phyloP scores from a whole-genome alignment of 2,888 invertebrate species.

The Ashinkailepas kermadecensis region DNA sequence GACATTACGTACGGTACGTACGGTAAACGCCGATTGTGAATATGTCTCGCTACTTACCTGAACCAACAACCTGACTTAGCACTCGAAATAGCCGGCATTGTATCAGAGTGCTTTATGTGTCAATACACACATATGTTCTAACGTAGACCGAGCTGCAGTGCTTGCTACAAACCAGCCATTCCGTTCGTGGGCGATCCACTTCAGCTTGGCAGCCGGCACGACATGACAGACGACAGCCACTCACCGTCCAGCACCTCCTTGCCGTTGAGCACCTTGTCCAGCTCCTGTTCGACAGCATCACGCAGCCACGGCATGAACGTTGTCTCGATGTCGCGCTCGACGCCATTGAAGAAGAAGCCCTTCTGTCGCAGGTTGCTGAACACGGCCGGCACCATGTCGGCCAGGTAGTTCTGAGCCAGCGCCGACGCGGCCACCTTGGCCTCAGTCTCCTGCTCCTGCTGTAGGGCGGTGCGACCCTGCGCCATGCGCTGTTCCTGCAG shows the following conservation, averaged over 20 bases:
- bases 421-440: slow-evolving; percentile 73
- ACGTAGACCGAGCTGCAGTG: no score
- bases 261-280: slow-evolving; percentile 71
- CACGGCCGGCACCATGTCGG: slow-evolving; percentile 74
- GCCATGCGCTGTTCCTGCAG: slow-evolving; percentile 58
- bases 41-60: no score
- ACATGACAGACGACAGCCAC: not conserved
- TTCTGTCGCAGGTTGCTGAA: slow-evolving; percentile 69
- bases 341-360: slow-evolving; percentile 56
- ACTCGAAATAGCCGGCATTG: no score
- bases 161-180: no score
- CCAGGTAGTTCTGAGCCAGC: slow-evolving; percentile 76
- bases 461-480: slow-evolving; percentile 58
- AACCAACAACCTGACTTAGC: no score
- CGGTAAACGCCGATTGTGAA: no score
- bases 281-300: slow-evolving; percentile 68
- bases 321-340: slow-evolving; percentile 50
- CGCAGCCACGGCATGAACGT: slow-evolving; percentile 82
- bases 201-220: no score
- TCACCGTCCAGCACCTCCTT: slow-evolving; percentile 69
- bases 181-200: no score
- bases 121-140: no score
- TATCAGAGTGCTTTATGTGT: no score
- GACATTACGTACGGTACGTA: no score
- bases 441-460: slow-evolving; percentile 63